Percentiles rank a stretch among this genome's conserved stretches.
Evolutionary conservation across 1,140 invertebrate genomes (phyloP).

Genomic region (Drosophila quadrilineata): DNA sequence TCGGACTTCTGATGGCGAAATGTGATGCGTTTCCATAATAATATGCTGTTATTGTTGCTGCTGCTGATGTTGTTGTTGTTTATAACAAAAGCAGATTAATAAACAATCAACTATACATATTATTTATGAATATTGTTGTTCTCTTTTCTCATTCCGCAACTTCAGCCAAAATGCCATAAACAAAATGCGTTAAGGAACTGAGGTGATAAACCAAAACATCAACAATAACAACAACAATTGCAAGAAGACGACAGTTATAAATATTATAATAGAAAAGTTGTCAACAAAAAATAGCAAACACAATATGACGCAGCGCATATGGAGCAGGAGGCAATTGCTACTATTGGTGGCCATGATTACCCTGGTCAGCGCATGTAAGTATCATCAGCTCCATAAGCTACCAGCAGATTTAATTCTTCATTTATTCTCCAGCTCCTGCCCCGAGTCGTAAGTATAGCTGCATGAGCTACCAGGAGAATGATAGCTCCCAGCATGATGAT

Average conservation of each 20-base stretch:
- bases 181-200: conserved; percentile 6
- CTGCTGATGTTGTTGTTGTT: conserved; percentile 14
- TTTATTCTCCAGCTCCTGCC: conserved; percentile 36
- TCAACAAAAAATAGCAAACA: conserved; percentile 3
- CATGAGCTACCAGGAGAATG: conserved; percentile 72
- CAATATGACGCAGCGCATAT: conserved; percentile 41
- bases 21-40: conserved; percentile 4
- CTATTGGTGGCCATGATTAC: conserved; percentile 38
- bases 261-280: conserved; percentile 1
- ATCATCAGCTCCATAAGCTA: not conserved
- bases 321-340: conserved; percentile 12
- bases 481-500: conserved; percentile 60
- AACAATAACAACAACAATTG: conserved; percentile 7
- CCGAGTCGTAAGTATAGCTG: conserved; percentile 61
- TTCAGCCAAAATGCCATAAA: conserved; percentile 55
- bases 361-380: conserved; percentile 47
- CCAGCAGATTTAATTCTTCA: not conserved
- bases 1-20: not conserved
- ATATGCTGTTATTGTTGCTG: conserved; percentile 34
- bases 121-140: conserved; percentile 16
- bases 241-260: not conserved
- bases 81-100: conserved; percentile 28
- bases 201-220: conserved; percentile 22
- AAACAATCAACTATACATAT: no score
- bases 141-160: no score